Conservation (phyloP, 2,888 invertebrate species). For the Philaethria dido region DNA sequence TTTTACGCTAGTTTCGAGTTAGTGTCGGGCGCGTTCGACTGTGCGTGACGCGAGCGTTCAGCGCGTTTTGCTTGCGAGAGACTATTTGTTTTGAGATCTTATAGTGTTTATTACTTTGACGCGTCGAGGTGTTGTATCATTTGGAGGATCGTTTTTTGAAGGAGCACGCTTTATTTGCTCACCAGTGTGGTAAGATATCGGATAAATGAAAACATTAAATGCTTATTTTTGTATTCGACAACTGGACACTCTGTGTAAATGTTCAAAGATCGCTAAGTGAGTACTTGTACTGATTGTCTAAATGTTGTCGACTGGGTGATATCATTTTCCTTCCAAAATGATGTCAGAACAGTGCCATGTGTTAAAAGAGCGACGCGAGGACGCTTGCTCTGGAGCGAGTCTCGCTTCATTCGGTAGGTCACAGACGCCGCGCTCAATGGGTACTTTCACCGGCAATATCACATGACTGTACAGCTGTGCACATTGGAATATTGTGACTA, state of each 20-base stretch:
- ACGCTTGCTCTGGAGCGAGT: no score
- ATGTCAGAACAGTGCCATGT: constrained; percentile 63
- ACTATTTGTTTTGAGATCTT: constrained; percentile 75
- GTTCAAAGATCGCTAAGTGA: constrained; percentile 59
- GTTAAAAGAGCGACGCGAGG: constrained; percentile 55
- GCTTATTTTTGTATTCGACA: constrained; percentile 83
- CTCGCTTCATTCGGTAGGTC: constrained; percentile 49
- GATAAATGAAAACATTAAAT: constrained; percentile 80
- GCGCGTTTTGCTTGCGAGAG: constrained; percentile 78
- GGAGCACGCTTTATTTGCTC: constrained; percentile 75
- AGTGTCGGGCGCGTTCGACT: constrained; percentile 64
- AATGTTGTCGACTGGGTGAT: constrained; percentile 62
- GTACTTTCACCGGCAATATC: constrained; percentile 46
- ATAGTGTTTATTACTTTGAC: constrained; percentile 60
- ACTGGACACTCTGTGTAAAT: constrained; percentile 77
- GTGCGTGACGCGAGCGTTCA: constrained; percentile 71
- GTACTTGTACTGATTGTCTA: constrained; percentile 39
- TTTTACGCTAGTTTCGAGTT: constrained; percentile 72
- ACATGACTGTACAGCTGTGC: constrained; percentile 41
- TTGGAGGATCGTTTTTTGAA: constrained; percentile 69
- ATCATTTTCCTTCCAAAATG: constrained; percentile 79
- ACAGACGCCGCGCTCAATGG: constrained; percentile 51
- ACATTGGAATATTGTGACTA: constrained; percentile 51
- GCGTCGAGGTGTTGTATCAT: constrained; percentile 63
- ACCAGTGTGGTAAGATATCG: constrained; percentile 79